A percentile compares a stretch with the other conserved stretches of the same genome.
Conservation (phyloP, 2,113 vertebrate genomes). For the Sterna hirundo region DNA sequence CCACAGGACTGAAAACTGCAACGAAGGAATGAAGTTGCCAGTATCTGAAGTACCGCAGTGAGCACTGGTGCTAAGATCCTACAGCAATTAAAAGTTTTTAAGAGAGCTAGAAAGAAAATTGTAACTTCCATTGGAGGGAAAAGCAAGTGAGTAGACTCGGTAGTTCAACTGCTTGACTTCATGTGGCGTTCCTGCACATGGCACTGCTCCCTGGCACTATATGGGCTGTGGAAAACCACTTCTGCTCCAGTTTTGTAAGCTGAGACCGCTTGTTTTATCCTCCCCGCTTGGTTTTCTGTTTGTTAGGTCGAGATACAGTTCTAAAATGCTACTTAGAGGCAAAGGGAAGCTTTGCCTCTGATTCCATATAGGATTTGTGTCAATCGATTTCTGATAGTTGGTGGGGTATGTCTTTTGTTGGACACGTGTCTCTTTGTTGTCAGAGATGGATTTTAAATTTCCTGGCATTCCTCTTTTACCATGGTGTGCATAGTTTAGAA, state of each 20-base stretch:
- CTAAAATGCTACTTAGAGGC: not conserved
- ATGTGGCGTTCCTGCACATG: rapidly evolving
- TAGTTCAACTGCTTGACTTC: not conserved
- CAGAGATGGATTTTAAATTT: not conserved
- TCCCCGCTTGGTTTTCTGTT: not conserved
- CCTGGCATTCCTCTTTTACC: not conserved
- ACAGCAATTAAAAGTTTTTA: not conserved
- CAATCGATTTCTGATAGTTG: not conserved
- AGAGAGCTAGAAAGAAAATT: not conserved
- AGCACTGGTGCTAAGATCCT: not conserved
- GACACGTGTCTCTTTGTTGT: rapidly evolving
- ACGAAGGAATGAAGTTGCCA: not conserved
- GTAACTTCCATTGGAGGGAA: not conserved
- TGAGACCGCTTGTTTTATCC: not conserved
- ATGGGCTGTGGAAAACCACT: not conserved
- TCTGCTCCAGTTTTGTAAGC: not conserved
- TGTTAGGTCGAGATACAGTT: not conserved
- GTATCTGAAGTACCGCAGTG: not conserved
- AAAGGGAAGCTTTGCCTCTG: not conserved
- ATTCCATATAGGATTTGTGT: not conserved
- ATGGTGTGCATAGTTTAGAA: not conserved
- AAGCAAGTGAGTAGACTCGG: not conserved
- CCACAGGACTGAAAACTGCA: not conserved
- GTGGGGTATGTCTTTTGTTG: not conserved
- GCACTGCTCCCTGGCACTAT: not conserved